Evolutionary conservation across 2,797 vertebrate species (phyloP).

Genomic region (Eutrigla gurnardus): DNA sequence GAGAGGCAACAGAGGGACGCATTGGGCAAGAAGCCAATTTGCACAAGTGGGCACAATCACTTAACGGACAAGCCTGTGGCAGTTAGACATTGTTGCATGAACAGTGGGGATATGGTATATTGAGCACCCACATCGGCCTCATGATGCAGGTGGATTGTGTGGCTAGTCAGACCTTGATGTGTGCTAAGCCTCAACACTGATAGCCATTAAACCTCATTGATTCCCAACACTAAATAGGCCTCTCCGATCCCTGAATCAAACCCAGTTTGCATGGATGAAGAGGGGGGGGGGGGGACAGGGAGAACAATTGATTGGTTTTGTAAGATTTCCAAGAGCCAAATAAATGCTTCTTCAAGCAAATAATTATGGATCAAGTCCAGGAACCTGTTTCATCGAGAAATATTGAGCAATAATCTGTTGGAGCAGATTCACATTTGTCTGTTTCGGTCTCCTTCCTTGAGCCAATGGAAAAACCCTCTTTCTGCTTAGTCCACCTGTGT

Average conservation of each 20-base stretch:
- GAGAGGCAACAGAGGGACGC: conserved; percentile 39
- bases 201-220: conserved; percentile 70
- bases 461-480: conserved; percentile 27
- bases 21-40: conserved; percentile 57
- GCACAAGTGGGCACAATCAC: conserved; percentile 43
- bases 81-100: conserved; percentile 43
- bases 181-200: conserved; percentile 53
- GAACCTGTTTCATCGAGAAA: conserved; percentile 25
- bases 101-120: conserved; percentile 35
- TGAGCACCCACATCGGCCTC: conserved; percentile 41
- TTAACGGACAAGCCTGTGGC: conserved; percentile 42
- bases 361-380: conserved; percentile 40
- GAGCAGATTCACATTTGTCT: conserved; percentile 30
- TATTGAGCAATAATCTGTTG: conserved; percentile 38
- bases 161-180: conserved; percentile 59
- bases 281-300: conserved; percentile 15
- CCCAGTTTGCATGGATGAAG: conserved; percentile 30
- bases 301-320: conserved; percentile 44
- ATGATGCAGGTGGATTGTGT: conserved; percentile 58
- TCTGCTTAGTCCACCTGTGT: conserved; percentile 48
- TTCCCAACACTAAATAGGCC: conserved; percentile 52
- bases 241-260: conserved; percentile 57
- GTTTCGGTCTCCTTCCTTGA: conserved; percentile 16
- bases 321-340: conserved; percentile 43
- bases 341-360: conserved; percentile 42